phyloP scores from a whole-genome alignment of 2,888 invertebrate genomes.

The Rotaria socialis region DNA sequence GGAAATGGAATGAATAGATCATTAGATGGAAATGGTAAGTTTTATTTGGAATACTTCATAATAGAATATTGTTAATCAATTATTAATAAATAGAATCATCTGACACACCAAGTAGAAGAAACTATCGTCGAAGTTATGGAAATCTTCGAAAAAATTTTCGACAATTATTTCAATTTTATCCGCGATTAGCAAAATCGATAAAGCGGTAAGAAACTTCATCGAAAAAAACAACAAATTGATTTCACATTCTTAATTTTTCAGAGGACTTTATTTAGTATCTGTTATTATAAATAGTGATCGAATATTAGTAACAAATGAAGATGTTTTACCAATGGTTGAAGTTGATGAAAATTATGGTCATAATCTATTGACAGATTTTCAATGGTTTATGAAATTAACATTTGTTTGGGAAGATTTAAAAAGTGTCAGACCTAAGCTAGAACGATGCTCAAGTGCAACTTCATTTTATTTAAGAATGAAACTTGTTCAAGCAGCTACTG shows the following conservation, averaged over 20 bases:
- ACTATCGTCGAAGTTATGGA: constrained; percentile 33
- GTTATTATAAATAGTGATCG: constrained; percentile 90
- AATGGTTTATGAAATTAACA: constrained; percentile 89
- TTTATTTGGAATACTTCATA: neutral
- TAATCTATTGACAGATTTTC: constrained; percentile 78
- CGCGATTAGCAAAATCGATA: constrained; percentile 68
- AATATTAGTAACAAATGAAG: constrained; percentile 90
- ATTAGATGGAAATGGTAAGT: neutral
- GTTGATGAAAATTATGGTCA: constrained; percentile 88
- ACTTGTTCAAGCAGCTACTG: constrained; percentile 81
- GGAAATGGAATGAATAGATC: neutral
- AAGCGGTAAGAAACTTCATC: constrained; percentile 66
- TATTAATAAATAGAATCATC: neutral
- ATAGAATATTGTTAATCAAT: no score
- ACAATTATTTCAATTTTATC: constrained; percentile 7
- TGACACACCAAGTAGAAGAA: neutral
- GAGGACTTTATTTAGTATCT: constrained; percentile 83
- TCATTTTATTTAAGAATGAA: constrained; percentile 82
- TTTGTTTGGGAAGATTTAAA: constrained; percentile 69
- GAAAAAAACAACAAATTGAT: neutral
- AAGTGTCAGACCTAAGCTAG: constrained; percentile 83
- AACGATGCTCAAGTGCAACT: constrained; percentile 81
- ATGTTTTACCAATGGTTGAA: constrained; percentile 90
- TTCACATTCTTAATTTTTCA: neutral
- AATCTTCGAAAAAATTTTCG: constrained; percentile 4